These are phyloP conservation scores for Sebastiscus tertius DNA, from an alignment of 2,797 vertebrate species.

Conservation along the genomic window DNA sequence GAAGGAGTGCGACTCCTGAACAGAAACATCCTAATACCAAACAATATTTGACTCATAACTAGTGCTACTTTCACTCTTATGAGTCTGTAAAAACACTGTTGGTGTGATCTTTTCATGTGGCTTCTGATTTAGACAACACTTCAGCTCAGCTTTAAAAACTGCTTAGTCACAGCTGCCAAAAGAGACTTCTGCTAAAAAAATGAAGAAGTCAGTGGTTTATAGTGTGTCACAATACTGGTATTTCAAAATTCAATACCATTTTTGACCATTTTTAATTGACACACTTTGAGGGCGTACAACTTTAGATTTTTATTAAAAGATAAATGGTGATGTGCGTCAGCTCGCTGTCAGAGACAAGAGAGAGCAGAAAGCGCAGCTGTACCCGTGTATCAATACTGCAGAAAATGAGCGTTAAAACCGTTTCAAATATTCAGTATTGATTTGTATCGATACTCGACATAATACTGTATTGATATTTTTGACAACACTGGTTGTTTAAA, in stretches of 20 bases:
- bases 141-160: not conserved
- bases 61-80: not conserved
- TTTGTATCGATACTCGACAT: too few relatives aligned
- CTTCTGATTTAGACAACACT: not conserved
- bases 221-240: too few relatives aligned
- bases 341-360: too few relatives aligned
- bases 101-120: not conserved
- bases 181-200: constrained; percentile 7
- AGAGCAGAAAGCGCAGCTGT: too few relatives aligned
- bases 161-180: not conserved
- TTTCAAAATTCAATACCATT: accelerated
- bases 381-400: too few relatives aligned
- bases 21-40: constrained; percentile 73
- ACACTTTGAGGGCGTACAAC: too few relatives aligned
- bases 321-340: accelerated
- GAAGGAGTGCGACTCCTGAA: constrained; percentile 60
- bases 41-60: constrained; percentile 35
- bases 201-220: not conserved
- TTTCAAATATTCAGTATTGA: too few relatives aligned
- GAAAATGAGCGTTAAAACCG: too few relatives aligned
- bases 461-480: too few relatives aligned
- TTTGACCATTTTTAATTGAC: too few relatives aligned
- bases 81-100: not conserved
- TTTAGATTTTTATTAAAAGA: too few relatives aligned
- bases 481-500: not conserved